These are phyloP conservation scores for Dorcus parallelipipedus DNA, from an alignment of 2,888 invertebrate species.

Conservation along the genomic window DNA sequence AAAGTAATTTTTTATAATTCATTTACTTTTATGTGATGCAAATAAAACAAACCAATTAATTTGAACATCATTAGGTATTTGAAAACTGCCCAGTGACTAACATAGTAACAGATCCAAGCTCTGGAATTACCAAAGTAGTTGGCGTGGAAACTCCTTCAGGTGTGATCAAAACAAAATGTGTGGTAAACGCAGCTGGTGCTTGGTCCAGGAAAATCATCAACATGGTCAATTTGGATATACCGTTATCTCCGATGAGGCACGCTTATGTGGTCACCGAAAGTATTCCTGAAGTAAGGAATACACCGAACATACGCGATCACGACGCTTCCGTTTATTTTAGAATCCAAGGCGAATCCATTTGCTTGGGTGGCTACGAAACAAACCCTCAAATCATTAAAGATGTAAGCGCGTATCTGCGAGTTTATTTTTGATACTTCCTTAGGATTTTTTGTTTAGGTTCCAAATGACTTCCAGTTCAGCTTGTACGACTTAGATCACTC, in stretches of 20 bases:
- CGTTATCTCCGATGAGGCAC: constrained; percentile 81
- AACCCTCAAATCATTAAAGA: constrained; percentile 79
- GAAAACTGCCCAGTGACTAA: constrained; percentile 74
- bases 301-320: constrained; percentile 84
- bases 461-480: constrained; percentile 75
- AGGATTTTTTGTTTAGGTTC: constrained; percentile 51
- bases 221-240: constrained; percentile 67
- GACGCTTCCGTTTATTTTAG: constrained; percentile 80
- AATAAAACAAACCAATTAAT: not conserved
- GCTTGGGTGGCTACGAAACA: constrained; percentile 83
- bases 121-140: constrained; percentile 65
- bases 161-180: constrained; percentile 69
- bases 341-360: constrained; percentile 78
- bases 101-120: constrained; percentile 63
- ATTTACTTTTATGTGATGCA: too few species aligned
- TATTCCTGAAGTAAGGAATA: constrained; percentile 68
- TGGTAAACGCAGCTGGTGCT: constrained; percentile 78
- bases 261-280: constrained; percentile 81
- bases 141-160: constrained; percentile 76
- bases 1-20: constrained; percentile 51
- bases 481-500: constrained; percentile 87
- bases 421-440: not conserved
- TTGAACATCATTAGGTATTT: constrained; percentile 54
- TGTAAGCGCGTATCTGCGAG: constrained; percentile 45
- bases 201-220: constrained; percentile 77